These are phyloP conservation scores for Serripes groenlandicus DNA, from an alignment of 2,888 invertebrate species.

Conservation along the genomic window DNA sequence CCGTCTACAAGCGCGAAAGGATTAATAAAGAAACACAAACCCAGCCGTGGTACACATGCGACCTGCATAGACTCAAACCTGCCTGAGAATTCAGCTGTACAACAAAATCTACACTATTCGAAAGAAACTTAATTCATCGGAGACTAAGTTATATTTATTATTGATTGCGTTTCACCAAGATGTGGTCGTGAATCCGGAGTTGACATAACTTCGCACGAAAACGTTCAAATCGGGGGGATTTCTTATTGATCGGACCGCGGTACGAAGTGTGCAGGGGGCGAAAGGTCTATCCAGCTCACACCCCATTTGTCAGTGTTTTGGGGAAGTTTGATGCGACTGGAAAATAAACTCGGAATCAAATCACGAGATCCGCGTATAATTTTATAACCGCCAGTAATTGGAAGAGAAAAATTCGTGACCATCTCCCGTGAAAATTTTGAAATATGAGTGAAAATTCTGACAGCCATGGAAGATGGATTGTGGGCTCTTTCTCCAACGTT, in stretches of 20 bases:
- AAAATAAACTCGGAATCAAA: slow-evolving; percentile 22
- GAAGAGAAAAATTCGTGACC: slow-evolving; percentile 19
- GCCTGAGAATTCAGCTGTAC: no score
- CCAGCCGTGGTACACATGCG: no score
- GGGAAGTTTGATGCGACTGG: slow-evolving; percentile 17
- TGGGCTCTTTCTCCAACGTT: no score
- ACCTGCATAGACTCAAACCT: no score
- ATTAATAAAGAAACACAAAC: no score
- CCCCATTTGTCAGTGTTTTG: slow-evolving; percentile 24
- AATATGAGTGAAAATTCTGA: slow-evolving; percentile 8
- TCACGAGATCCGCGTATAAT: slow-evolving; percentile 34
- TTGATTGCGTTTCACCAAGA: slow-evolving; percentile 10
- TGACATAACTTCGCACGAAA: slow-evolving; percentile 12
- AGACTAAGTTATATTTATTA: slow-evolving; percentile 21
- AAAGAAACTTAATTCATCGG: no score
- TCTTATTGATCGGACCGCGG: slow-evolving; percentile 16
- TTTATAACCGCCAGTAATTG: slow-evolving; percentile 21
- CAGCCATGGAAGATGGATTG: neutral
- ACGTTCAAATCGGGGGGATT: neutral
- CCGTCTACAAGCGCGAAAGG: no score
- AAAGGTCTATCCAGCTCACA: slow-evolving; percentile 22
- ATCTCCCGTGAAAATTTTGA: slow-evolving; percentile 10
- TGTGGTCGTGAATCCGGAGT: neutral
- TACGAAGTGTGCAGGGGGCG: slow-evolving; percentile 21
- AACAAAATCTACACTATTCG: no score